Evolutionary conservation across 2,797 vertebrate species (phyloP), one percentile per base, ranked within the genome.

Genomic region (Cetoscarus ocellatus): DNA sequence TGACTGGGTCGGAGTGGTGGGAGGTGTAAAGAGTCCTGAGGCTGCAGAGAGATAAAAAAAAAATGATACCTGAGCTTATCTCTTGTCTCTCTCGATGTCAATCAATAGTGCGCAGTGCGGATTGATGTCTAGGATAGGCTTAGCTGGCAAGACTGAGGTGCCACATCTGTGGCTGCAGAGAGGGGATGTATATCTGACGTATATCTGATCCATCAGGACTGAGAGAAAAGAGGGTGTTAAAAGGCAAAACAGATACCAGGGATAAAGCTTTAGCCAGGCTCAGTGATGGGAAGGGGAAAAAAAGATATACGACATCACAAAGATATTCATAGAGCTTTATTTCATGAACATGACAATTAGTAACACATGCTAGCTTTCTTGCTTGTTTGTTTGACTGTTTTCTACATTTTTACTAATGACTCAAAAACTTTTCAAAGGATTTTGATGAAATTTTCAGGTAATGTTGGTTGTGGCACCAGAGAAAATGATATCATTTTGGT

Each of bases 1-100:
- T 75, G 91, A 95, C 91, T 97, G 97, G 58, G 96, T 96, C n/a
- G 98, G 98, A 8, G 98, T 98, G 10, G 93, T 94, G 8, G 97
- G 97, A 44, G 96, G 95, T 19, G 97, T 97, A 27, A 96, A 96
- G 77, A 96, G 92, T 70, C 97, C 96, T 38, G 97, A 97, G 77
- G 95, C 97, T 97, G 92, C 53, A 56, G 65, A 69, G 58, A 84
- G 44, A 83, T 49, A 6, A 10, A 44, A 61, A 59, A 38, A 43
- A 27, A 57, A 57, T n/a, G 58, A 77, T 67, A 57, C 15, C 12
- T 56, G 34, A 52, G 35, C 45, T 65, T 59, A 75, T 44, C 65
- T 53, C 56, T 42, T 18, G 50, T 50, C 70, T 59, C 48, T 69
- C 39, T 57, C 15, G 3, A 44, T 49, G 70, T 64, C n/a, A 50